phyloP scores from a whole-genome alignment of 2,888 invertebrate species.

The Eugnorisma glareosa region DNA sequence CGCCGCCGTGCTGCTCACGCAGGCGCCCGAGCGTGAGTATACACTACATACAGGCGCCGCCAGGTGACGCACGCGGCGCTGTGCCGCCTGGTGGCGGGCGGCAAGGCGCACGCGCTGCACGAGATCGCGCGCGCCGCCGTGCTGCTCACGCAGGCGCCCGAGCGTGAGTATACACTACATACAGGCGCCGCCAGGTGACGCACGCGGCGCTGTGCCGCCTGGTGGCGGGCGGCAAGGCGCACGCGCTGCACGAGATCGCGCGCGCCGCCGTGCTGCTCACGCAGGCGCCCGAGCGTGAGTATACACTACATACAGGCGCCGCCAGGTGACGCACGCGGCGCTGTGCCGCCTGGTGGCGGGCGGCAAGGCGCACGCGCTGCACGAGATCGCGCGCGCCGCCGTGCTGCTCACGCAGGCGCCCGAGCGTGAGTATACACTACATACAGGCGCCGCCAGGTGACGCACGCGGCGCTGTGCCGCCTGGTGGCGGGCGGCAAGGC shows the following conservation, averaged over 20 bases:
- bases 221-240: slow-evolving; percentile 98
- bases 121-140: slow-evolving; percentile 91
- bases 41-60: slow-evolving; percentile 15
- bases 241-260: slow-evolving; percentile 95
- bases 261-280: slow-evolving; percentile 82
- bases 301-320: too few relatives aligned
- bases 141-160: slow-evolving; percentile 64
- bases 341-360: slow-evolving; percentile 99
- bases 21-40: slow-evolving; percentile 45
- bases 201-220: slow-evolving; percentile 99
- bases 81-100: slow-evolving; percentile 99
- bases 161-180: slow-evolving; percentile 38
- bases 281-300: too few relatives aligned
- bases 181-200: slow-evolving; percentile 46
- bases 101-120: slow-evolving; percentile 97
- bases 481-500: slow-evolving; percentile 99
- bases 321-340: too few relatives aligned
- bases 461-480: too few relatives aligned
- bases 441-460: too few relatives aligned
- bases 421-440: too few relatives aligned
- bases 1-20: slow-evolving; percentile 77
- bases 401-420: too few relatives aligned
- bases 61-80: slow-evolving; percentile 95
- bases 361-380: slow-evolving; percentile 97
- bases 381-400: slow-evolving; percentile 91